These are phyloP conservation scores for Lota lota DNA, from an alignment of 2,113 vertebrate species.

Conservation along the genomic window DNA sequence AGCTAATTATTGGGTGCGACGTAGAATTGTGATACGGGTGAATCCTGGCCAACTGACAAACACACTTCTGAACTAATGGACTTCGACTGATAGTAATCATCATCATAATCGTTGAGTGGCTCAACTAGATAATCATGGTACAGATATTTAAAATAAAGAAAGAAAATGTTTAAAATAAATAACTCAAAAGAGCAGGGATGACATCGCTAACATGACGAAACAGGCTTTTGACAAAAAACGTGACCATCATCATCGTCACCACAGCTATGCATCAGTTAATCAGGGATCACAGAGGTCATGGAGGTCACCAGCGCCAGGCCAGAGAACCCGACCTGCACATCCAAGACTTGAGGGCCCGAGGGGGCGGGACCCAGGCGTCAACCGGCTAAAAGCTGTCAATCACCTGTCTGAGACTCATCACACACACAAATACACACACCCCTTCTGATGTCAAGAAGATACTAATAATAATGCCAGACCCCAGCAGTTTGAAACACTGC, in stretches of 20 bases:
- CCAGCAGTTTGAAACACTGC: too few species aligned
- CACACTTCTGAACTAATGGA: too few species aligned
- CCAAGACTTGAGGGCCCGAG: conserved; percentile 37
- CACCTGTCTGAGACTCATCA: conserved; percentile 39
- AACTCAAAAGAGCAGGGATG: not conserved
- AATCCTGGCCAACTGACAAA: too few species aligned
- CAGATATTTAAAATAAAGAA: not conserved
- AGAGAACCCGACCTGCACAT: not conserved
- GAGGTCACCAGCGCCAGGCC: conserved; percentile 29
- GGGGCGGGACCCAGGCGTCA: conserved; percentile 21
- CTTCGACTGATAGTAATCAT: too few species aligned
- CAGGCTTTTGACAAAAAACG: not conserved
- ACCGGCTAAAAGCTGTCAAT: conserved; percentile 43
- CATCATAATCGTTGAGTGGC: too few species aligned
- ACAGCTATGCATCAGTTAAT: conserved; percentile 32
- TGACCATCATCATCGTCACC: not conserved
- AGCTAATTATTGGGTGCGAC: too few species aligned
- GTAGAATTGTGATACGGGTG: too few species aligned
- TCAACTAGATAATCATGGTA: too few species aligned
- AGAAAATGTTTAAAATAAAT: not conserved
- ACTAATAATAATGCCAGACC: not conserved
- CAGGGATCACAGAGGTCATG: conserved; percentile 40
- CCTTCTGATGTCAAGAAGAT: too few species aligned
- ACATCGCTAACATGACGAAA: not conserved
- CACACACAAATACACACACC: not conserved